Evolutionary conservation across 2,113 vertebrate genomes (phyloP).

Genomic region (Oriolus oriolus): DNA sequence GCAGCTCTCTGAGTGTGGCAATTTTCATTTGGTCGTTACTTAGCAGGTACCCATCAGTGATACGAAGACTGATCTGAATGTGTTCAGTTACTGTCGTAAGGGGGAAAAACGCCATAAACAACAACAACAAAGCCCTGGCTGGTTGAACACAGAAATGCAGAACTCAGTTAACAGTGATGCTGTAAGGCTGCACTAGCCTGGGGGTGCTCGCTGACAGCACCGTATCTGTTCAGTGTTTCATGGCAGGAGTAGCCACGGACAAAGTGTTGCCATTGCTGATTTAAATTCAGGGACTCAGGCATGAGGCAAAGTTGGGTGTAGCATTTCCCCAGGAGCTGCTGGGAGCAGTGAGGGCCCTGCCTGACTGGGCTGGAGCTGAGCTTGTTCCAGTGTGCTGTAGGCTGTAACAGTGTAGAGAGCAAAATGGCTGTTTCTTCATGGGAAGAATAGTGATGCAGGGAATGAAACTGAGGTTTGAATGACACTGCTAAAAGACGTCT

Average conservation of each 20-base stretch:
- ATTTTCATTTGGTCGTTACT: not conserved
- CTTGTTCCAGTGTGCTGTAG: not conserved
- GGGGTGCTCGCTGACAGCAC: accelerated
- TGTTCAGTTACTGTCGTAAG: not conserved
- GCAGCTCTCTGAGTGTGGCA: accelerated
- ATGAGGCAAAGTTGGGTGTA: not conserved
- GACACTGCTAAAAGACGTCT: not conserved
- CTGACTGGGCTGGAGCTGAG: not conserved
- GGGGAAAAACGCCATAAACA: not conserved
- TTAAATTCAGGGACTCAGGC: not conserved
- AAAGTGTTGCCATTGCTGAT: not conserved
- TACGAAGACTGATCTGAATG: not conserved
- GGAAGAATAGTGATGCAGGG: not conserved
- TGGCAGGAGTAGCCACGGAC: not conserved
- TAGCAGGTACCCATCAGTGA: not conserved
- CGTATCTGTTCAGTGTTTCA: accelerated
- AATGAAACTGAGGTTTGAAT: not conserved
- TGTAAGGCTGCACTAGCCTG: not conserved
- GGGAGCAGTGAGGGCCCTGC: not conserved
- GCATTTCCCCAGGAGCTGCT: not conserved
- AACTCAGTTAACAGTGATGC: not conserved
- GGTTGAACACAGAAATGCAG: not conserved
- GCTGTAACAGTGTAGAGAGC: not conserved
- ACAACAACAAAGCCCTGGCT: not conserved
- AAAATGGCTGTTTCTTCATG: not conserved